Percentiles rank a stretch among this genome's conserved stretches.
phyloP scores from a whole-genome alignment of 2,113 vertebrate species.

The Syngnathus scovelli region DNA sequence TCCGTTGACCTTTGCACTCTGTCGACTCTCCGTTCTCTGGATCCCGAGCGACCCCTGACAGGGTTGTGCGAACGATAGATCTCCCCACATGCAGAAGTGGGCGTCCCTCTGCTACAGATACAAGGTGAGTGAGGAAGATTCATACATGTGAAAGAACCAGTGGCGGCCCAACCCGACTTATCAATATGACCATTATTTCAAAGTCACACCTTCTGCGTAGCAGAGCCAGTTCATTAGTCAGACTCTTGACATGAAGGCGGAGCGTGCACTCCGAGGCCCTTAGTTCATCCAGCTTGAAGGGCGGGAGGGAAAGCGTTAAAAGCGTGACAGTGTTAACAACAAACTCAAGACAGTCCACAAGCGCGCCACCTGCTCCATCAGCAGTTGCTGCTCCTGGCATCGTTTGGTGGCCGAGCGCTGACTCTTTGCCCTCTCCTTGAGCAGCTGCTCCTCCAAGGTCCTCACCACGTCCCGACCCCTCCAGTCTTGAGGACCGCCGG shows the following conservation, averaged over 20 bases:
- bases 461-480: slow-evolving; percentile 69
- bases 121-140: background rate
- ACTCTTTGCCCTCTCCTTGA: slow-evolving; percentile 76
- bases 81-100: slow-evolving; percentile 48
- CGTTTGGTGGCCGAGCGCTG: slow-evolving; percentile 68
- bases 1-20: slow-evolving; percentile 63
- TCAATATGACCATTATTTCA: slow-evolving; percentile 7
- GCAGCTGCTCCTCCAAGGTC: slow-evolving; percentile 77
- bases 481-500: slow-evolving; percentile 62
- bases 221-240: slow-evolving; percentile 76
- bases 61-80: slow-evolving; percentile 58
- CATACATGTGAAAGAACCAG: background rate
- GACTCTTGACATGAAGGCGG: slow-evolving; percentile 76
- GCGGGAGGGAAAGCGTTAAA: slow-evolving; percentile 4
- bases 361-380: slow-evolving; percentile 75
- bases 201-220: slow-evolving; percentile 75
- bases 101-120: slow-evolving; percentile 63
- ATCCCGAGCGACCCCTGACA: slow-evolving; percentile 67
- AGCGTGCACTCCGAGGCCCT: slow-evolving; percentile 77
- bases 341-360: background rate
- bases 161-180: background rate
- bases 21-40: slow-evolving; percentile 66
- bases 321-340: background rate
- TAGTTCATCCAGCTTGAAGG: slow-evolving; percentile 77
- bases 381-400: slow-evolving; percentile 74